phyloP scores from a whole-genome alignment of 2,113 vertebrate genomes.

The Cacatua alba region DNA sequence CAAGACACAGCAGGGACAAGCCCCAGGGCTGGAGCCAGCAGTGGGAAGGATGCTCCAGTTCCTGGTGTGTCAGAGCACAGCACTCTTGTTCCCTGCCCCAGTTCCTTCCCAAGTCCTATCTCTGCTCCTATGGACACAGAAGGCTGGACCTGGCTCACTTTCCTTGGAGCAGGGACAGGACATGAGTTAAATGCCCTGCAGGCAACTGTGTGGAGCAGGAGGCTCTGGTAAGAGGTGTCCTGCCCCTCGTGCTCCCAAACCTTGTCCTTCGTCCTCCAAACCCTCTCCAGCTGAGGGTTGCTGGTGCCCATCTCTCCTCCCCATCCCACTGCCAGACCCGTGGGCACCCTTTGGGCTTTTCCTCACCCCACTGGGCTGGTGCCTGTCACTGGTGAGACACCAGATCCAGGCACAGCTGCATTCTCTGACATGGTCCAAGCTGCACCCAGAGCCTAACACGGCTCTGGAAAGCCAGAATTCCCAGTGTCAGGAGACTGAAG shows the following conservation, averaged over 20 bases:
- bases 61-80: neutral
- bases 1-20: rapidly evolving
- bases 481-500: neutral
- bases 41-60: neutral
- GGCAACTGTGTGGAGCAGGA: neutral
- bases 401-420: neutral
- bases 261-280: neutral
- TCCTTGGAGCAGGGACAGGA: neutral
- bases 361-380: neutral
- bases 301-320: neutral
- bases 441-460: neutral
- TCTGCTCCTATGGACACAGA: neutral
- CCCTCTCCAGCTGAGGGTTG: neutral
- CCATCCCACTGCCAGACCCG: neutral
- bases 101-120: rapidly evolving
- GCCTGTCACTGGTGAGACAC: neutral
- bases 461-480: neutral
- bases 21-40: neutral
- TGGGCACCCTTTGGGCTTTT: neutral
- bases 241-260: rapidly evolving
- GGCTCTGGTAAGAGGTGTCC: neutral
- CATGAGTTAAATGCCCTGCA: neutral
- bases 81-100: rapidly evolving
- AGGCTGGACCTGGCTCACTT: rapidly evolving
- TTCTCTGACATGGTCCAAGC: neutral